These are phyloP conservation scores for Hydropotes inermis DNA, from an alignment of 2,113 vertebrate genomes.

Conservation along the genomic window DNA sequence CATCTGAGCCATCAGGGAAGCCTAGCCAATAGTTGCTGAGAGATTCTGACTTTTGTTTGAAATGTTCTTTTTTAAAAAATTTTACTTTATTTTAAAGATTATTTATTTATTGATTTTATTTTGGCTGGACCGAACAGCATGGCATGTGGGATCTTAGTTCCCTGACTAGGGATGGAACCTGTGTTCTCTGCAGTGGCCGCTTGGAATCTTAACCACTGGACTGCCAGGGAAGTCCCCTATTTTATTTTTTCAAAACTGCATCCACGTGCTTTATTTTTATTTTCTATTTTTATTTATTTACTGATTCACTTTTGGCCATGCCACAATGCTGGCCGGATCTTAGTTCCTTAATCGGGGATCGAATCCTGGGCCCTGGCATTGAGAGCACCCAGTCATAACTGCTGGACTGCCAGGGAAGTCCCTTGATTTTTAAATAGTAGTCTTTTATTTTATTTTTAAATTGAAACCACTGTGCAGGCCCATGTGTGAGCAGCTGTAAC, in stretches of 20 bases:
- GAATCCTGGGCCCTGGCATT: not conserved
- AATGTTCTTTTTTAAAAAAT: not conserved
- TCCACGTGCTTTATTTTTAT: not conserved
- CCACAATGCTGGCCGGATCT: not conserved
- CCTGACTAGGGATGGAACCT: not conserved
- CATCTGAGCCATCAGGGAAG: not conserved
- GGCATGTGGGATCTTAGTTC: not conserved
- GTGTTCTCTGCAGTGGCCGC: not conserved
- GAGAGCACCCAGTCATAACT: not conserved
- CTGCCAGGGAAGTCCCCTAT: not conserved
- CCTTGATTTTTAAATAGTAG: not conserved
- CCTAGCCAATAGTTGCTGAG: not conserved
- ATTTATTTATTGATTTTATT: not conserved
- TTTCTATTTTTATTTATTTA: not conserved
- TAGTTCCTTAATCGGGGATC: not conserved
- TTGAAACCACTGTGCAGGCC: not conserved
- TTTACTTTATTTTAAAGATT: not conserved
- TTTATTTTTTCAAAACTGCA: not conserved
- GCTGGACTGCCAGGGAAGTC: not conserved
- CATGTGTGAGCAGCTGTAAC: not conserved
- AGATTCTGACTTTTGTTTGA: not conserved
- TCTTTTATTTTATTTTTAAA: not conserved
- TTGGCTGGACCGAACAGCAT: not conserved
- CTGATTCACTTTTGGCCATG: not conserved
- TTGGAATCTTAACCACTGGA: not conserved